A percentile compares a stretch with the other conserved stretches of the same genome.
These are phyloP conservation scores for Enteromius argenteus DNA, from an alignment of 2,797 vertebrate species.

Conservation along the genomic window DNA sequence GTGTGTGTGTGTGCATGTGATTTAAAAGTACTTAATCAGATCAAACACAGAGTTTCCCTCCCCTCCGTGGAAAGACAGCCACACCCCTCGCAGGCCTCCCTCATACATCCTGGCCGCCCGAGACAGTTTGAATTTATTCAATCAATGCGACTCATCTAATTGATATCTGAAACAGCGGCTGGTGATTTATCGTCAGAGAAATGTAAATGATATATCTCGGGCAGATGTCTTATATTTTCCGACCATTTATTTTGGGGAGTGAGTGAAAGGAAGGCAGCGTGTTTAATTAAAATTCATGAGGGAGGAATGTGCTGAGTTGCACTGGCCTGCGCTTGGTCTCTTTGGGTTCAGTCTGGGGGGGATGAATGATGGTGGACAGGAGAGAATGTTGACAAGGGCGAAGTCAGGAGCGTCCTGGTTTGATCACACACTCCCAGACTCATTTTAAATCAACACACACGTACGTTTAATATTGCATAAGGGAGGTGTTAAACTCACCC, in stretches of 20 bases:
- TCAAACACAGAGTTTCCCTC: conserved; percentile 30
- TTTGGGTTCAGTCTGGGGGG: conserved; percentile 82
- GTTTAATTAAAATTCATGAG: conserved; percentile 93
- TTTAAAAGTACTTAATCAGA: conserved; percentile 52
- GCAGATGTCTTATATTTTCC: conserved; percentile 94
- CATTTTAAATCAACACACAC: conserved; percentile 32
- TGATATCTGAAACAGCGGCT: conserved; percentile 62
- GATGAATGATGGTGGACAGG: conserved; percentile 87
- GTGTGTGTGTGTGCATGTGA: conserved; percentile 21
- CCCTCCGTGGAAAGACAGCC: conserved; percentile 29
- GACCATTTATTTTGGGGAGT: conserved; percentile 88
- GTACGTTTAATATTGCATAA: conserved; percentile 28
- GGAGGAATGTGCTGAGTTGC: conserved; percentile 87
- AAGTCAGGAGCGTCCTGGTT: conserved; percentile 77
- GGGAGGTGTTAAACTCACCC: conserved; percentile 19
- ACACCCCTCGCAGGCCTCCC: conserved; percentile 32
- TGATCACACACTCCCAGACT: conserved; percentile 61
- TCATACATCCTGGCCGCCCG: conserved; percentile 38
- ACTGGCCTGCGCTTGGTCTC: conserved; percentile 83
- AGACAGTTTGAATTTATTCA: conserved; percentile 52
- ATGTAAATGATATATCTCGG: conserved; percentile 89
- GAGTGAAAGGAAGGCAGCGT: conserved; percentile 61
- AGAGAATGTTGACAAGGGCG: conserved; percentile 85
- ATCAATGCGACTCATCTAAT: conserved; percentile 59
- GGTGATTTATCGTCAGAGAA: conserved; percentile 88